Evolutionary conservation across 2,888 invertebrate genomes (phyloP), one percentile per base, ranked within the genome.

Genomic region (Rhyacophila evoluta): DNA sequence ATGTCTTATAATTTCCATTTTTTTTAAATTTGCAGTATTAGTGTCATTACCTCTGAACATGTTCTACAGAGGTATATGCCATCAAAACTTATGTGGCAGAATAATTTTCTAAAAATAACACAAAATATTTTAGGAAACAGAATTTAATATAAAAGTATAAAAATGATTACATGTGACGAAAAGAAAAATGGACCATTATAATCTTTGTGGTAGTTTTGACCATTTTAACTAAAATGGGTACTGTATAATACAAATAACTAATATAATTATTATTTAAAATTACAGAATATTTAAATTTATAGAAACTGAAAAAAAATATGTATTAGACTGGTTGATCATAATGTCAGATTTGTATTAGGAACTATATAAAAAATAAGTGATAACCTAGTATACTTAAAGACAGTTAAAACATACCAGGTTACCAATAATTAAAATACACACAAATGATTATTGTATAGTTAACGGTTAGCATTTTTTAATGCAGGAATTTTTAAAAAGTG

Each of bases 111-210:
- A n/a, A 39, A 55, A 55, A 15, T 8, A 19, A 25, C 4, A 25
- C 19, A 8, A 55, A 4, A 15, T 19, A 55, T 55, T 55, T 25
- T 15, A 55, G 25, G 55, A 19, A 55, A 55, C 55, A 55, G 55
- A 55, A 55, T 55, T 55, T 55, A 25, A 55, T 55, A 55, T 55
- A 55, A 55, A 55, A 55, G 55, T 55, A 55, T 55, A 55, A 55
- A 55, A 55, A 55, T 25, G 55, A 55, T 55, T 55, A 55, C 55
- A 55, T 55, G 19, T 19, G 12, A 55, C 55, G 10, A 19, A 6
- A 55, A 55, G 10, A 0, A 19, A 19, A 55, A 55, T 55, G 10
- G 55, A 25, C 15, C 19, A 10, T 19, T 19, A 55, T 19, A 25
- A 8, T 10, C 1, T 55, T 55, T 55, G 55, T 19, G 19, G 19